Conservation (phyloP, 2,113 vertebrate species). For the Myotis lucifugus region DNA sequence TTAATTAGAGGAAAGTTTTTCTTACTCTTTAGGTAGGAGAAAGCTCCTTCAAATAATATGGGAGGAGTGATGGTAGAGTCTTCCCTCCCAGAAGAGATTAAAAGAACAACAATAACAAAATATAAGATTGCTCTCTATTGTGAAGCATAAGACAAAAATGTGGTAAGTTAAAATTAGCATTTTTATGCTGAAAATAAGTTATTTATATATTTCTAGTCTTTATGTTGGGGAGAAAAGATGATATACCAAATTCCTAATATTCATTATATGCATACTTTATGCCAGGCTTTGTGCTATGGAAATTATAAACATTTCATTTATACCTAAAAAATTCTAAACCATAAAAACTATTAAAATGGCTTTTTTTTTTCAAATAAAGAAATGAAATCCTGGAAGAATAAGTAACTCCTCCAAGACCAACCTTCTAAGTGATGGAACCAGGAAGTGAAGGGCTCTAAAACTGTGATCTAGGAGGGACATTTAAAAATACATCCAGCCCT, state of each 20-base stretch:
- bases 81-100: background rate
- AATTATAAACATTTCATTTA: background rate
- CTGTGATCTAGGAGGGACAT: background rate
- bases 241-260: background rate
- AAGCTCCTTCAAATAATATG: background rate
- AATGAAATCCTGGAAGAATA: background rate
- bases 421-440: background rate
- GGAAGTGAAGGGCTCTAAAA: background rate
- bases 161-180: background rate
- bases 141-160: background rate
- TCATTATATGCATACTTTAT: background rate
- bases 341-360: background rate
- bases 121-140: background rate
- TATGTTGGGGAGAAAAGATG: background rate
- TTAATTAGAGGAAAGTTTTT: no score
- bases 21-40: background rate
- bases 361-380: background rate
- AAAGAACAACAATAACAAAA: background rate
- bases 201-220: background rate
- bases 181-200: constrained; percentile 17
- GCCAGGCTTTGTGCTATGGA: background rate
- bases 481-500: background rate
- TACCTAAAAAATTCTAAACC: background rate
- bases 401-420: background rate
- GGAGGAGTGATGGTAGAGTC: no score